Evolutionary conservation across 30 jellyfish, hydroid and myxozoan genomes (phyloP).

Genomic region (Clytia hemisphaerica): DNA sequence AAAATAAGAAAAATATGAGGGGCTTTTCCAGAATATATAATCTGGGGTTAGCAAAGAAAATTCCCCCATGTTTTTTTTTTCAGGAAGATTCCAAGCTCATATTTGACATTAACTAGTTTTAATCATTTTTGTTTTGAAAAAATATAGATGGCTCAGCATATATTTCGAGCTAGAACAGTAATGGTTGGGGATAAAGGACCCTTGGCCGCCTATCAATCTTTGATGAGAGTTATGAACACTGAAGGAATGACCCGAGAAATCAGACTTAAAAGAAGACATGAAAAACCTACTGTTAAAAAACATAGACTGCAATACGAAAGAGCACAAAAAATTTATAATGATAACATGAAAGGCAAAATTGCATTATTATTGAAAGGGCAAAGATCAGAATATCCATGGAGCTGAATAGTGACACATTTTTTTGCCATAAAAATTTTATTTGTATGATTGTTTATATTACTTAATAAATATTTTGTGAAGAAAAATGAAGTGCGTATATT

Average conservation of each 20-base stretch:
- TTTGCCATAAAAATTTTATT: too few species aligned
- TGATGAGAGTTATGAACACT: conserved; percentile 37
- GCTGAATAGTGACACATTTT: too few species aligned
- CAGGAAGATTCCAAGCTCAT: too few species aligned
- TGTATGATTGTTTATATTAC: too few species aligned
- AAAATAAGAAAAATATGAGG: too few species aligned
- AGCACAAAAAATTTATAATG: conserved; percentile 44
- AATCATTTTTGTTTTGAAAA: too few species aligned
- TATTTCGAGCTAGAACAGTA: conserved; percentile 53
- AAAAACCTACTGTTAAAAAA: conserved; percentile 58
- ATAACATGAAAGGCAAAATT: conserved; percentile 34
- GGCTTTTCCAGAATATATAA: too few species aligned
- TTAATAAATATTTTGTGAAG: too few species aligned
- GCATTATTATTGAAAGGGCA: conserved; percentile 36
- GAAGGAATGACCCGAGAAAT: conserved; percentile 56
- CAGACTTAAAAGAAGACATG: conserved; percentile 43
- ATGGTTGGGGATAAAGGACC: conserved; percentile 63
- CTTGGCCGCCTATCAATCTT: conserved; percentile 48
- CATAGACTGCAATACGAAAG: conserved; percentile 44
- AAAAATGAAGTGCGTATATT: too few species aligned
- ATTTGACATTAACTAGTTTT: too few species aligned
- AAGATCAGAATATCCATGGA: conserved; percentile 65
- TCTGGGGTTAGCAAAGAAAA: too few species aligned
- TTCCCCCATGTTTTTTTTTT: too few species aligned
- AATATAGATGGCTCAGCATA: conserved; percentile 61